Conservation (phyloP, 1,140 invertebrate species). For the Pogonognathellus flavescens region DNA sequence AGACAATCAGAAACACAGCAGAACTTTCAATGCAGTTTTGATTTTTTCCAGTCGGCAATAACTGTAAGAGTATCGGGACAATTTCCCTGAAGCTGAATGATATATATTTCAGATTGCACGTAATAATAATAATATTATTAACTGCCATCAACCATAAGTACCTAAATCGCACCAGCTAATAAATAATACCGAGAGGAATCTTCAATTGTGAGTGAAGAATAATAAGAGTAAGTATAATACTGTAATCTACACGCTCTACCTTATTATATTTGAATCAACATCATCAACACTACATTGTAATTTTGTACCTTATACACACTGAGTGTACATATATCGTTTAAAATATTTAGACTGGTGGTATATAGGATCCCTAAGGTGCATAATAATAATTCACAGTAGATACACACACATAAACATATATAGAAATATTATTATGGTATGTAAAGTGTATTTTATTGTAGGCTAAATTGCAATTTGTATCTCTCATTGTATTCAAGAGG, state of each 20-base stretch:
- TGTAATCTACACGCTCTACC: no score
- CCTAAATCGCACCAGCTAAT: no score
- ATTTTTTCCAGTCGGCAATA: background rate
- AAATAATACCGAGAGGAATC: no score
- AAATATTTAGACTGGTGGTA: background rate
- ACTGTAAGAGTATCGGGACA: slow-evolving; percentile 1
- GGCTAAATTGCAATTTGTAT: slow-evolving; percentile 12
- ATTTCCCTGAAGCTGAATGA: background rate
- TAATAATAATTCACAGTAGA: no score
- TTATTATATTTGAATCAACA: background rate
- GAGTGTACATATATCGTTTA: background rate
- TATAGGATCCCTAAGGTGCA: background rate
- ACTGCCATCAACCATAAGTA: no score
- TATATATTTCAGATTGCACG: no score
- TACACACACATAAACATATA: background rate
- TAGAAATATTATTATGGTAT: background rate
- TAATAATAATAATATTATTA: no score
- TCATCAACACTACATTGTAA: background rate
- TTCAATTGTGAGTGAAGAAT: background rate
- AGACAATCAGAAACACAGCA: no score
- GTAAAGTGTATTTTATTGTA: slow-evolving; percentile 1
- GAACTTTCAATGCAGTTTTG: no score
- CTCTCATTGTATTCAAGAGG: background rate
- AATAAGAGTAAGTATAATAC: background rate
- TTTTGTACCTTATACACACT: background rate